Evolutionary conservation across 2,113 vertebrate species (phyloP), one percentile per base, ranked within the genome.

Genomic region (Oreochromis aureus): DNA sequence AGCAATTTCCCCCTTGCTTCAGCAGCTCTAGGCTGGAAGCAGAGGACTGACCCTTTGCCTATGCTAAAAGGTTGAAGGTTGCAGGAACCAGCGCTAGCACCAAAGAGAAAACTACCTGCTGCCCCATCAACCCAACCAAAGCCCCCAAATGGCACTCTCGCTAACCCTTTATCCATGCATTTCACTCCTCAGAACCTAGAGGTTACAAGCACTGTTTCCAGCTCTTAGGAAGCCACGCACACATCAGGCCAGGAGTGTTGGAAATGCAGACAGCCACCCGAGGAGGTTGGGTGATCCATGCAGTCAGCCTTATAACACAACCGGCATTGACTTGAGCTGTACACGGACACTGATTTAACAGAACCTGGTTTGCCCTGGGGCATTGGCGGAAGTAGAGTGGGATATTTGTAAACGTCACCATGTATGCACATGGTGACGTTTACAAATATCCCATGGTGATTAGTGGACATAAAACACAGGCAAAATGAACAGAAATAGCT

Each of bases 361-460:
- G 36, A 69, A 69, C 12, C 63, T 22, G 63, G 11, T 69, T 24
- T 44, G n/a, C n/a, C 11, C 36, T 24, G 12, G 66, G 12, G 36
- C n/a, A 6, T 41, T 69, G 19, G 11, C 1, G 1, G 34, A 41
- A 69, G 63, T 36, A 44, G n/a, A 71, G 12, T 71, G 36, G n/a
- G 66, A 24, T 24, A 24, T 24, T 24, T 24, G 24, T 24, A 24
- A 24, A 24, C 24, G 24, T 24, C 24, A 24, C 24, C 24, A 24
- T 24, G 24, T 24, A 24, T 24, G 24, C 24, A 24, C 66, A 6
- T 41, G n/a, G 2, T 41, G 36, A 44, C 11, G 0, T 71, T 71
- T 41, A 69, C 36, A 69, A 69, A 69, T 69, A 69, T 69, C 36
- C 63, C 12, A 69, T 41, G n/a, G 34, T 22, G 63, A 22, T 39